Percentiles rank a stretch among this genome's conserved stretches.
Conservation (phyloP, 2,888 invertebrate species). For the Corbicula japonica region DNA sequence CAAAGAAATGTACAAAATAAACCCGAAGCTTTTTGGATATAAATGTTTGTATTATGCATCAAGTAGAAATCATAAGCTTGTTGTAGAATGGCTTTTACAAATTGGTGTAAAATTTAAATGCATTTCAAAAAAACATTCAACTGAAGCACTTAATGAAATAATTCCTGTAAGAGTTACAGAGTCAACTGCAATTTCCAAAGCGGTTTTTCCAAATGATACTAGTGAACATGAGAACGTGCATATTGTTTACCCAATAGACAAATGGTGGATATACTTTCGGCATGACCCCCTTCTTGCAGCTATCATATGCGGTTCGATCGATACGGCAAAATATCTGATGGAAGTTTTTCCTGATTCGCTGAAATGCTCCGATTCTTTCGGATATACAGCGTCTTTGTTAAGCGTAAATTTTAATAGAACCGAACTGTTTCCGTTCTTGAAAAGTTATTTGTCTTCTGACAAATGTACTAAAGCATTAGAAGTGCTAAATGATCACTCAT, state of each 20-base stretch:
- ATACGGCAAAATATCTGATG: not conserved
- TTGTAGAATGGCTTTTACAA: no score
- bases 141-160: no score
- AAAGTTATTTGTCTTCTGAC: not conserved
- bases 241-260: not conserved
- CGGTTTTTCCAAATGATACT: not conserved
- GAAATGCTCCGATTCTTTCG: conserved; percentile 7
- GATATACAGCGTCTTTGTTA: conserved; percentile 4
- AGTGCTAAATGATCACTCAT: not conserved
- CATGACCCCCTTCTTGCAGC: conserved; percentile 5
- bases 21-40: no score
- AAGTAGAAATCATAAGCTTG: no score
- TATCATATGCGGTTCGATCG: not conserved
- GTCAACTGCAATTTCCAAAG: not conserved
- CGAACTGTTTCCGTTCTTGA: not conserved
- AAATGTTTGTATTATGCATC: no score
- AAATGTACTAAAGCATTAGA: not conserved
- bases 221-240: not conserved
- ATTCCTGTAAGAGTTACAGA: no score
- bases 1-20: no score
- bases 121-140: no score
- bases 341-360: not conserved
- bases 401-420: conserved; percentile 5
- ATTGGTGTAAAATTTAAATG: no score
- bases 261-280: conserved; percentile 9